Base-by-base conservation (phyloP, 2,113 vertebrate genomes). In the Ochotona curzoniae region DNA sequence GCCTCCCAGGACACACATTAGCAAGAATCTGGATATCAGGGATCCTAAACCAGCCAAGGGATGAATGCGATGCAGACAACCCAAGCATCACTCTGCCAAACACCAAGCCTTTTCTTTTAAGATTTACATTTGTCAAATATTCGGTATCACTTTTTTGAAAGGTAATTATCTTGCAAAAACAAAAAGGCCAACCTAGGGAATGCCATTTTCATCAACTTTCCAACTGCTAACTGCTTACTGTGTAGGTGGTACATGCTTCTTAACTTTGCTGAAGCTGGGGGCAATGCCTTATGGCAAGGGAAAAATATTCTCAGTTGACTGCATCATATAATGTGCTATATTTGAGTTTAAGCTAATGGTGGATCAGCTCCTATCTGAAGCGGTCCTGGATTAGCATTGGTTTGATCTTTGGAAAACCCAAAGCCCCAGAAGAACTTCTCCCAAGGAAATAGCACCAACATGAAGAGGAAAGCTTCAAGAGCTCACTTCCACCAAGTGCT, bases 361-460 rank as follows among this genome's bases (percentile, higher is more conserved):
- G 15, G 9, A 74, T 38, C 67, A 51, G 12, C 14, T 69, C 60
- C 66, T 57, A 1, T 76, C 30, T 76, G 61, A 81, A 5, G 63
- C 69, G 51, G n/a, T 23, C 18, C 20, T 89, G 61, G 47, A 64
- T 13, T 26, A 23, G 25, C 11, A 28, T 63, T 81, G 8, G 15
- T 64, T 75, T 84, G 4, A 70, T 94, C 67, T 91, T 83, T 84
- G 61, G 79, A 70, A 80, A 90, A 83, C 30, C 85, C 35, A 28
- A 81, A 38, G 28, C 26, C 51, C 32, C n/a, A 25, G 61, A 74
- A 91, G 47, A 83, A 61, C 20, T 18, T 38, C 35, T 86, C 18
- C 14, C 57, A 67, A 21, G 25, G 69, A 73, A 90, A 67, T 3
- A 79, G 9, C 32, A 15, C 26, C 32, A 4, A 4, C 32, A 10